Evolutionary conservation across 2,113 vertebrate genomes (phyloP).

Genomic region (Lontra canadensis): DNA sequence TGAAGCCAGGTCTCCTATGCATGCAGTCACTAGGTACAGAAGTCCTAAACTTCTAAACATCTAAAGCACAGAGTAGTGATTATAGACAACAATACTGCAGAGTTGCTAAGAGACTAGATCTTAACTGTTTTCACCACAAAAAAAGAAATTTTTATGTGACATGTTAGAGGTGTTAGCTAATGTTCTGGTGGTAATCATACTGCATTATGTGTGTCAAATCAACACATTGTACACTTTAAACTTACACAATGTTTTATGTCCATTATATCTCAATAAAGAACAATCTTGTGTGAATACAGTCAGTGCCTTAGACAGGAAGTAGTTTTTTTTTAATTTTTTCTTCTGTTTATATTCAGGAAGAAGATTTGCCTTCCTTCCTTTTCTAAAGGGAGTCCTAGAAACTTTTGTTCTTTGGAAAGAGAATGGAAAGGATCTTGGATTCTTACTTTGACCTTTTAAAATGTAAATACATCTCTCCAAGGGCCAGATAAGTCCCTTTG

Average conservation of each 20-base stretch:
- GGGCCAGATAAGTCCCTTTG: not conserved
- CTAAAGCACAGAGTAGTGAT: not conserved
- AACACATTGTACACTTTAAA: not conserved
- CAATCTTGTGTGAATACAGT: not conserved
- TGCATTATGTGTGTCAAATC: not conserved
- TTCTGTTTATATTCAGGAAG: not conserved
- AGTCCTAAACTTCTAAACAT: not conserved
- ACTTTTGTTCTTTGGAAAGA: not conserved
- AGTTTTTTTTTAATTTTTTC: not conserved
- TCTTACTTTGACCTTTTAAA: not conserved
- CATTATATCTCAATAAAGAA: not conserved
- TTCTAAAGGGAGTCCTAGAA: not conserved
- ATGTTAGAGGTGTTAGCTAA: not conserved
- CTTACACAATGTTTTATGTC: not conserved
- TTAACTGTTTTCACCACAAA: not conserved
- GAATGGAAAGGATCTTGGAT: not conserved
- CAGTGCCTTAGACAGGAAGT: not conserved
- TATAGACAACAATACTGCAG: not conserved
- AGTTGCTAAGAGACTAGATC: not conserved
- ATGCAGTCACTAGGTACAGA: not conserved
- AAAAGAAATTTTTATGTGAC: not conserved
- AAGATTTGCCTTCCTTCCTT: not conserved
- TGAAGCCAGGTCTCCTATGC: not conserved
- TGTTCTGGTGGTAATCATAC: not conserved
- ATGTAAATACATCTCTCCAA: not conserved